Base-by-base conservation (phyloP, 2,113 vertebrate species). In the Lagopus muta region DNA sequence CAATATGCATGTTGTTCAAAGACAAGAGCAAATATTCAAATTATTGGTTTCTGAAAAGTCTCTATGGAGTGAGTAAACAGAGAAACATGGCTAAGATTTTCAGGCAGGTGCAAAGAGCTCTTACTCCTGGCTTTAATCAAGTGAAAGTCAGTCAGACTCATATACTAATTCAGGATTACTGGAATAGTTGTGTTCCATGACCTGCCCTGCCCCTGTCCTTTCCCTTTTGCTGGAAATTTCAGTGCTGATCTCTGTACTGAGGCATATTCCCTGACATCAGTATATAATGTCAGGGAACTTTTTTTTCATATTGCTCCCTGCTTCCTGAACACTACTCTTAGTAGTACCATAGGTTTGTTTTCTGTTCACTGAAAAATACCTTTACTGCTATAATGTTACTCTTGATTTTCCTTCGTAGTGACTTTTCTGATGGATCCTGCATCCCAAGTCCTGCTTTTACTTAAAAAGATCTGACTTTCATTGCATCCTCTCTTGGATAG, bases 191-290 rank as follows among this genome's bases (percentile, higher is more conserved):
- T 67, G 1, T 61, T 89, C 38, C 18, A 10, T 38, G 16, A 13
- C 58, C 58, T 36, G 7, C 13, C 34, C 50, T 52, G 67, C 10
- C 84, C 62, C 27, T 74, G 2, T 27, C 28, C 24, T 62, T 67
- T 8, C 78, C 13, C 13, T 5, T 62, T 80, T 77, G 12, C 34
- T 65, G 58, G 27, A 88, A 80, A 80, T 52, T 54, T 15, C 8
- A 36, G 9, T 67, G 28, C 11, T 38, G 10, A 8, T 52, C 12
- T 88, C 3, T 17, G 3, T 79, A 0, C 17, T 38, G 12, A 55
- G 42, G 6, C 84, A 50, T 25, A 24, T 11, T 75, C 2, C 9
- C 13, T 1, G 0, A 11, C 14, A 8, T 15, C 36, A n/a, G 1
- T 74, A 8, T 74, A 8, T 25, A 16, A 14, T 11, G 11, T 17